phyloP scores from a whole-genome alignment of 2,113 vertebrate species.

The Tylochromis polylepis region DNA sequence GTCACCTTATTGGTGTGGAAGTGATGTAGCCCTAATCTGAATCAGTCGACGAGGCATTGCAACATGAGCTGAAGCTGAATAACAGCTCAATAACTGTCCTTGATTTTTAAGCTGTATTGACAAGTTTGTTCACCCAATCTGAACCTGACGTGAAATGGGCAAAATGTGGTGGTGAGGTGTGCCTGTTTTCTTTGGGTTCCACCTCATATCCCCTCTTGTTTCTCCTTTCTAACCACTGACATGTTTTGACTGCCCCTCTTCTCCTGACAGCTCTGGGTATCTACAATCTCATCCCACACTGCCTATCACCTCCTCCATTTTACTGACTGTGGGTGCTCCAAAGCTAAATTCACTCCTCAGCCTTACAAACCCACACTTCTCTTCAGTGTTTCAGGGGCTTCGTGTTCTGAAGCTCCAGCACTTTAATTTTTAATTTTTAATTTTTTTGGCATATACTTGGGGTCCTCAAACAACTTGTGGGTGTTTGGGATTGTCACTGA shows the following conservation, averaged over 20 bases:
- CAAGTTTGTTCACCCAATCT: background rate
- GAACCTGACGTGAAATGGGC: background rate
- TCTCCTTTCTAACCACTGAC: background rate
- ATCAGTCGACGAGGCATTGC: background rate
- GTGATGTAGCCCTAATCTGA: background rate
- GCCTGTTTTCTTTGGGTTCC: background rate
- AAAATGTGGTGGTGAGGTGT: background rate
- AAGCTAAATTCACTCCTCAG: conserved; percentile 9
- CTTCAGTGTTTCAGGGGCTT: background rate
- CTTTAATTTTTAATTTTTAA: background rate
- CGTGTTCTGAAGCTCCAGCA: background rate
- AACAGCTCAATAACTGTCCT: background rate
- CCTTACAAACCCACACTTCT: conserved; percentile 35
- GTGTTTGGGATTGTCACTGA: background rate
- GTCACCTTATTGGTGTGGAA: conserved; percentile 1
- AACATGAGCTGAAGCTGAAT: background rate
- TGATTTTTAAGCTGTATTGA: background rate
- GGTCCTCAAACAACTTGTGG: background rate
- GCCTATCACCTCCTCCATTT: conserved; percentile 58
- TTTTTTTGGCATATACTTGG: background rate
- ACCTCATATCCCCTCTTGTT: background rate
- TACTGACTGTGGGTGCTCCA: conserved; percentile 37
- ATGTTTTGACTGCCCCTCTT: conserved; percentile 40
- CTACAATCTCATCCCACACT: conserved; percentile 57
- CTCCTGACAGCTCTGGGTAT: conserved; percentile 45